These are phyloP conservation scores for Symphodus melops DNA, from an alignment of 2,113 vertebrate species.

Conservation along the genomic window DNA sequence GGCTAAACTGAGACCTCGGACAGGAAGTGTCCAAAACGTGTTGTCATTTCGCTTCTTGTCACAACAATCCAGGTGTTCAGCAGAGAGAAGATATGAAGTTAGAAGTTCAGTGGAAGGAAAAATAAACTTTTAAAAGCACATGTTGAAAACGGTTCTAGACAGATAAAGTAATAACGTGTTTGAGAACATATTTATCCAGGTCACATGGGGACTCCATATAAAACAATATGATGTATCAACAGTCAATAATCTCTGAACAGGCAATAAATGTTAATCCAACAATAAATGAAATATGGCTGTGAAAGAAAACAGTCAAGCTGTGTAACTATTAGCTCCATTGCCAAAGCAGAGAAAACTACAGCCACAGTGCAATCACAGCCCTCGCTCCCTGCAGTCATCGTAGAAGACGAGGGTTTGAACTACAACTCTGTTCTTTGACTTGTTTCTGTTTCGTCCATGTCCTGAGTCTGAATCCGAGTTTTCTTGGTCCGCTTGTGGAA, in stretches of 20 bases:
- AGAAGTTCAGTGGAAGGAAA: too few relatives aligned
- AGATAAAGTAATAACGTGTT: too few relatives aligned
- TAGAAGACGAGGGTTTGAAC: slow-evolving; percentile 9
- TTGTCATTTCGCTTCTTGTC: too few relatives aligned
- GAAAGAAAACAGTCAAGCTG: not conserved
- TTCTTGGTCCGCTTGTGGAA: slow-evolving; percentile 35
- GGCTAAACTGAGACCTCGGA: not conserved
- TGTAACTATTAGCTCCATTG: not conserved
- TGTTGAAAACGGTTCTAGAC: not conserved
- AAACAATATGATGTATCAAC: not conserved
- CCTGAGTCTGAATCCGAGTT: slow-evolving; percentile 28
- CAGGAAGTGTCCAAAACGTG: not conserved
- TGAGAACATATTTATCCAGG: too few relatives aligned
- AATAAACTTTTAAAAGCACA: not conserved
- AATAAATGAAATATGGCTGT: slow-evolving; percentile 27
- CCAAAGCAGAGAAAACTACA: slow-evolving; percentile 51
- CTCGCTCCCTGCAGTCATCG: slow-evolving; percentile 7
- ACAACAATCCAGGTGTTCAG: not conserved
- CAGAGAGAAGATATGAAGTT: not conserved
- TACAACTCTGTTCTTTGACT: slow-evolving; percentile 29
- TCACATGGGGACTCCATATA: not conserved
- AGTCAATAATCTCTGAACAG: slow-evolving; percentile 22
- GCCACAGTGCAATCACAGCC: slow-evolving; percentile 6
- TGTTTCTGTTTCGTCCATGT: slow-evolving; percentile 1
- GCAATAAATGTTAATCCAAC: slow-evolving; percentile 58